phyloP scores from a whole-genome alignment of 2,888 invertebrate species.

The Melieria picta region DNA sequence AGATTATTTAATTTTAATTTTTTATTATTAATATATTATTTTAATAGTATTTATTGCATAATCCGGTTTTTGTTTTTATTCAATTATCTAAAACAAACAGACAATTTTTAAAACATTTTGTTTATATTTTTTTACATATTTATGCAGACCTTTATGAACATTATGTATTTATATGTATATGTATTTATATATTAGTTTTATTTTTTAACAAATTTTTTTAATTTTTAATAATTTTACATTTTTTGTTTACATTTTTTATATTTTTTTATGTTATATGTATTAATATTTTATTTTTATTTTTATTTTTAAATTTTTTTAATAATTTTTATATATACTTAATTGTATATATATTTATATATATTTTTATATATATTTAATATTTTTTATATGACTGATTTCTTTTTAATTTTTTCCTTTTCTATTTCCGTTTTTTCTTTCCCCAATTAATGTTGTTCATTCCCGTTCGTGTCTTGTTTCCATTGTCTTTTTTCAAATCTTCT shows the following conservation, averaged over 20 bases:
- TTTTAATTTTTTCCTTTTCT: constrained; percentile 19
- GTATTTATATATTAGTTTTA: neutral
- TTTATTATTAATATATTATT: neutral
- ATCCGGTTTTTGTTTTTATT: neutral
- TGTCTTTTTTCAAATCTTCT: too few relatives aligned
- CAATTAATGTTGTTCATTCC: constrained; percentile 19
- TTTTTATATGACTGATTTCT: constrained; percentile 8
- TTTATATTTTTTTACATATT: too few relatives aligned
- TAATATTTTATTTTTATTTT: neutral
- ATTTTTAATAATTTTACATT: neutral
- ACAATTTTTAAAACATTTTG: too few relatives aligned
- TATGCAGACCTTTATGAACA: too few relatives aligned
- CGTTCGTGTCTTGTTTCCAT: too few relatives aligned
- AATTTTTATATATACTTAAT: constrained; percentile 11
- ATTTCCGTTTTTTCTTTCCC: constrained; percentile 10
- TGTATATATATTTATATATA: too few relatives aligned
- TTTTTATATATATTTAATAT: neutral
- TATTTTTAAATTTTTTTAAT: neutral
- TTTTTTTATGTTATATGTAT: neutral
- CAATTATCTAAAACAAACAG: too few relatives aligned
- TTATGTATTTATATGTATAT: neutral
- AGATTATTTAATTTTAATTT: neutral
- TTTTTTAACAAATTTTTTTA: neutral
- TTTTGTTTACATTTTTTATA: neutral
- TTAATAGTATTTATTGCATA: neutral